A percentile compares a stretch with the other conserved stretches of the same genome.
These are phyloP conservation scores for Megamerina dolium DNA, from an alignment of 2,888 invertebrate species.

Conservation along the genomic window DNA sequence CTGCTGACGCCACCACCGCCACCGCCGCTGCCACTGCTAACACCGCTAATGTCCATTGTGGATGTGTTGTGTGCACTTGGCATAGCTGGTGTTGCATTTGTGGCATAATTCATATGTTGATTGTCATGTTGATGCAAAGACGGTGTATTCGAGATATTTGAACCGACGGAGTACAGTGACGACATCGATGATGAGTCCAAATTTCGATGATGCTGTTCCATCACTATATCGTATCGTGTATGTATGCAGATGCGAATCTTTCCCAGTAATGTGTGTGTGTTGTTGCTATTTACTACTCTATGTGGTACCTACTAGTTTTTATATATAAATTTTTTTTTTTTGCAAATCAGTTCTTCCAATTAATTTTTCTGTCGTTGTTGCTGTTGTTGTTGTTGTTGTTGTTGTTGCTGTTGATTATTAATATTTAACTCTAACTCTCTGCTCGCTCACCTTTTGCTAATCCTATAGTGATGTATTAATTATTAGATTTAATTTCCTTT, in stretches of 20 bases:
- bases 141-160: conserved; percentile 32
- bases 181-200: conserved; percentile 48
- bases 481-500: background rate
- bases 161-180: conserved; percentile 43
- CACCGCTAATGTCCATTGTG: conserved; percentile 9
- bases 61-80: background rate
- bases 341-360: background rate
- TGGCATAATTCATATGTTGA: conserved; percentile 39
- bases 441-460: background rate
- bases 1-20: conserved; percentile 13
- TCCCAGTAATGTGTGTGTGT: too few relatives aligned
- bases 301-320: too few relatives aligned
- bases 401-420: too few relatives aligned
- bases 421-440: too few relatives aligned
- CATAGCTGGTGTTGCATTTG: conserved; percentile 35
- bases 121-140: conserved; percentile 30
- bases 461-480: background rate
- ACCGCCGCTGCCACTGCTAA: conserved; percentile 11
- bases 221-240: conserved; percentile 4
- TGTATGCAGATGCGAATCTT: background rate
- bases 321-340: conserved; percentile 1
- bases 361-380: background rate
- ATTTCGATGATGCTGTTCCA: conserved; percentile 35
- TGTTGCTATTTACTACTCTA: too few relatives aligned
- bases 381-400: conserved; percentile 7